phyloP scores from a whole-genome alignment of 2,888 invertebrate species.

The Lamellibrachia satsuma region DNA sequence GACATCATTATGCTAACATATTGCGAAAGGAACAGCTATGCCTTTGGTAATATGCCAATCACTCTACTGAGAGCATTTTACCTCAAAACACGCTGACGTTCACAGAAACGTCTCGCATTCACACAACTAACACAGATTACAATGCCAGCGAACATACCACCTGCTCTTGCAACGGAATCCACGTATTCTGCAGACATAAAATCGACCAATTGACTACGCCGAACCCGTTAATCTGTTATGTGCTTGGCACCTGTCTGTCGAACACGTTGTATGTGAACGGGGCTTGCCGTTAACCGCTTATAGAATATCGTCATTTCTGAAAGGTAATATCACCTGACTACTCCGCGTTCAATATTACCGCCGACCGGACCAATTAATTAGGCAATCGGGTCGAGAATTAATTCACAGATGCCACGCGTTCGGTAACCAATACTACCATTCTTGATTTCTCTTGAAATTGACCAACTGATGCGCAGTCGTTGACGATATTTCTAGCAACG shows the following conservation, averaged over 20 bases:
- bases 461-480: not conserved
- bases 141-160: not conserved
- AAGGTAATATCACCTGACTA: not conserved
- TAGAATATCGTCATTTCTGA: not conserved
- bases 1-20: not conserved
- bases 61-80: not conserved
- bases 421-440: not conserved
- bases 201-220: not conserved
- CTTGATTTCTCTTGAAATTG: not conserved
- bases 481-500: not conserved
- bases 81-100: not conserved
- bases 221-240: not conserved
- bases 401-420: not conserved
- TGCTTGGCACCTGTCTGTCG: not conserved
- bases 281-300: not conserved
- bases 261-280: not conserved
- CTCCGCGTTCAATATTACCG: not conserved
- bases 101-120: not conserved
- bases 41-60: not conserved
- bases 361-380: not conserved
- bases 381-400: not conserved
- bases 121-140: not conserved
- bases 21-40: not conserved
- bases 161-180: not conserved
- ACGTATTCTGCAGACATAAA: not conserved